Conservation (phyloP, 1,140 invertebrate genomes). For the Glomeris maerens region DNA sequence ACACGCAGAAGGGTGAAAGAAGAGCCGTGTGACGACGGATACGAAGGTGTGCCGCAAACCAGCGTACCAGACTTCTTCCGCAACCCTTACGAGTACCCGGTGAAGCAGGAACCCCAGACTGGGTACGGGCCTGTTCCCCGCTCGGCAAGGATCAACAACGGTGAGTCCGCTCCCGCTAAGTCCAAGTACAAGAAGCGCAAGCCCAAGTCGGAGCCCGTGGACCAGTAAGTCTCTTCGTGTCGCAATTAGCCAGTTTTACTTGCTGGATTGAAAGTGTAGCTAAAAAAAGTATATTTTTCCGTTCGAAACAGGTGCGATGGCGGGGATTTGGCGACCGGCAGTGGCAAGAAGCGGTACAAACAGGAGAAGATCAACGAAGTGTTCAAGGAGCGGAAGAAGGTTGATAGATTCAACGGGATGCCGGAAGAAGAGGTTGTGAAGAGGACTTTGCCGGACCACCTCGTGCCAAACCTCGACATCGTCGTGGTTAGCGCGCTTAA, state of each 20-base stretch:
- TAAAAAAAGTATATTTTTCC: too few relatives aligned
- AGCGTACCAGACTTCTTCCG: too few relatives aligned
- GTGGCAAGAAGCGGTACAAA: conserved; percentile 26
- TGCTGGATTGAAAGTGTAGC: conserved; percentile 35
- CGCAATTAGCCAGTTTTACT: conserved; percentile 10
- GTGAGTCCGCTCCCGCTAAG: too few relatives aligned
- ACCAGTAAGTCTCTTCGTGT: conserved; percentile 11
- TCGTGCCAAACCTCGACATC: conserved; percentile 84
- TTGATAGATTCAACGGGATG: conserved; percentile 93
- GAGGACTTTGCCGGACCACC: conserved; percentile 81
- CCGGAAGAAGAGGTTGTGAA: conserved; percentile 89
- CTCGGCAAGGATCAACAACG: too few relatives aligned
- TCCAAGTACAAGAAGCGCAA: conserved; percentile 14
- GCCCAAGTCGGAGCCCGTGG: conserved; percentile 16
- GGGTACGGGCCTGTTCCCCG: too few relatives aligned
- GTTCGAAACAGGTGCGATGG: too few relatives aligned
- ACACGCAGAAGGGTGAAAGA: too few relatives aligned
- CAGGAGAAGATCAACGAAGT: conserved; percentile 38
- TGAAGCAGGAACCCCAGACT: too few relatives aligned
- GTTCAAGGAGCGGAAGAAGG: conserved; percentile 79
- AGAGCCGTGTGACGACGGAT: too few relatives aligned
- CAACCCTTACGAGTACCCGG: too few relatives aligned
- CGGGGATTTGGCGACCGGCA: too few relatives aligned
- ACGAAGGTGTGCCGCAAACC: too few relatives aligned
- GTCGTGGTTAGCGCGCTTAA: conserved; percentile 71